Evolutionary conservation across 1,140 invertebrate species (phyloP).

Genomic region (Aphis craccivora): DNA sequence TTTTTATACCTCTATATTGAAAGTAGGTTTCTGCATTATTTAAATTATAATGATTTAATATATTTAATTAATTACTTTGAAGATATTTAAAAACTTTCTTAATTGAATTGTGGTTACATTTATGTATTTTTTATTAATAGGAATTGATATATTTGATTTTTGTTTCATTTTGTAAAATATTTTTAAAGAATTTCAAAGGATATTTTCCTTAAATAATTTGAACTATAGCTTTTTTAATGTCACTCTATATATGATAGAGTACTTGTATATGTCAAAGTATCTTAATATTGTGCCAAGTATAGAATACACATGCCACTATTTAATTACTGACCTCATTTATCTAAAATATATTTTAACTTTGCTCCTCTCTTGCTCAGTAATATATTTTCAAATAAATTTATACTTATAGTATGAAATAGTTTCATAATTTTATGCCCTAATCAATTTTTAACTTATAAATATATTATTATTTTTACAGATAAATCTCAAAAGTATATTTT

Average conservation of each 20-base stretch:
- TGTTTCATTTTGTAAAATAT: conserved; percentile 7
- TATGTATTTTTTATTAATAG: not conserved
- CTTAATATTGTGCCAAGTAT: conserved; percentile 37
- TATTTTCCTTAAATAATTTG: conserved; percentile 20
- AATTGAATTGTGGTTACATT: not conserved
- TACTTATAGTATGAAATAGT: not conserved
- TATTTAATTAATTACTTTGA: too few relatives aligned
- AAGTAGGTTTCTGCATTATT: too few relatives aligned
- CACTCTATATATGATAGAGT: conserved; percentile 48
- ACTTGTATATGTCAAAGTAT: conserved; percentile 9
- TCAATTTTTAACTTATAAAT: not conserved
- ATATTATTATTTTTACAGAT: not conserved
- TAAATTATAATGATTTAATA: too few relatives aligned
- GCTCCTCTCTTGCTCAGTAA: not conserved
- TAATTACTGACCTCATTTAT: conserved; percentile 54
- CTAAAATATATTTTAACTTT: not conserved
- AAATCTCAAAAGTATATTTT: not conserved
- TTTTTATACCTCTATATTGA: too few relatives aligned
- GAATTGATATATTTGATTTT: not conserved
- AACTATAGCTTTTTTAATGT: conserved; percentile 48
- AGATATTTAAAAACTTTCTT: too few relatives aligned
- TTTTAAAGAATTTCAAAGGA: not conserved
- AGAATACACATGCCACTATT: not conserved
- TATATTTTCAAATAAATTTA: not conserved
- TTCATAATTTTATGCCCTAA: not conserved